Conservation (phyloP, 2,797 vertebrate species). For the Hypotaenidia okinawae region DNA sequence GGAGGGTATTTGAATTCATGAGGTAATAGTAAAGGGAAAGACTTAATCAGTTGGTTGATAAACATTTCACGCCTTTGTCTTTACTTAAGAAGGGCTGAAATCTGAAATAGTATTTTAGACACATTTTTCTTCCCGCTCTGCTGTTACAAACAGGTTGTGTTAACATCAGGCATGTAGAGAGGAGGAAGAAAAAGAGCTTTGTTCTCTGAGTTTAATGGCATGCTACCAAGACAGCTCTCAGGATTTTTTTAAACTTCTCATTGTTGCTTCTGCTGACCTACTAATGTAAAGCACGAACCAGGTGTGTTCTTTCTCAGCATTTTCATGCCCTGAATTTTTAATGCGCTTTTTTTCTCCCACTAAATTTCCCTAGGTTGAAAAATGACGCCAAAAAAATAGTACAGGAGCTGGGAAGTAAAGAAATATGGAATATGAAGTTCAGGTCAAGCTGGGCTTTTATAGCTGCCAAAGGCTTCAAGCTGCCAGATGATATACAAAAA, state of each 20-base stretch:
- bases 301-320: not conserved
- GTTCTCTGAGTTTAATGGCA: not conserved
- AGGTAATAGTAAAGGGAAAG: not conserved
- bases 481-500: constrained; percentile 72
- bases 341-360: not conserved
- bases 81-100: not conserved
- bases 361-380: constrained; percentile 56
- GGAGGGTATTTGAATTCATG: not conserved
- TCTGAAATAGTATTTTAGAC: not conserved
- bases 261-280: not conserved
- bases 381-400: constrained; percentile 41
- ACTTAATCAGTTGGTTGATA: not conserved
- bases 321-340: not conserved
- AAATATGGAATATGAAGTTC: constrained; percentile 75
- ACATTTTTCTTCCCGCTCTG: not conserved
- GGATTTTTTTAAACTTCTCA: not conserved
- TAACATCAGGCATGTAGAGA: not conserved
- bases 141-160: not conserved
- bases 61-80: not conserved
- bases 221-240: not conserved
- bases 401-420: constrained; percentile 75
- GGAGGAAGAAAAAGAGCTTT: not conserved
- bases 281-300: not conserved
- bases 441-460: constrained; percentile 81
- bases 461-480: constrained; percentile 72